Evolutionary conservation across 2,888 invertebrate genomes (phyloP).

Genomic region (Acleris holmiana): DNA sequence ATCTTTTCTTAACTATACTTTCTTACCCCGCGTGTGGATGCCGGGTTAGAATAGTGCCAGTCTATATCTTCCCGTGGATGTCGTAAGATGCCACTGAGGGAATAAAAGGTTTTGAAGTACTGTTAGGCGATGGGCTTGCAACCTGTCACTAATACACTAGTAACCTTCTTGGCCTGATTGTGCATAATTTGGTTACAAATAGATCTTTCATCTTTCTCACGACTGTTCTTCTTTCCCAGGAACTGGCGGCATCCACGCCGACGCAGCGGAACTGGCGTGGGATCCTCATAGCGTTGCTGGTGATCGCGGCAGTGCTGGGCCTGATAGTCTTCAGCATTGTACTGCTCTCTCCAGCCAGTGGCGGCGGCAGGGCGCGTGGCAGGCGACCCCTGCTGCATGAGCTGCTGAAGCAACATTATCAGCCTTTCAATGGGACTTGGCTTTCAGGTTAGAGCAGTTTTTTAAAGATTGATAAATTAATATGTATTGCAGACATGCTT

Average conservation of each 20-base stretch:
- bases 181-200: too few species aligned
- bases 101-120: too few species aligned
- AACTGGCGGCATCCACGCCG: slow-evolving; percentile 93
- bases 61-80: too few species aligned
- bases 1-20: too few species aligned
- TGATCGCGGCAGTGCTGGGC: slow-evolving; percentile 94
- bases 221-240: slow-evolving; percentile 84
- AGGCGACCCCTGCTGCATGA: slow-evolving; percentile 88
- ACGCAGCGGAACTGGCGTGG: slow-evolving; percentile 97
- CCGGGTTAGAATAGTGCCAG: too few species aligned
- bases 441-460: slow-evolving; percentile 57
- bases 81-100: too few species aligned
- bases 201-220: slow-evolving; percentile 12
- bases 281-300: slow-evolving; percentile 95
- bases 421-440: slow-evolving; percentile 89
- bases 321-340: slow-evolving; percentile 96
- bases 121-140: too few species aligned
- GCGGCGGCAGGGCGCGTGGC: slow-evolving; percentile 88
- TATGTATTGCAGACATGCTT: too few species aligned
- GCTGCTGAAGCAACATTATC: slow-evolving; percentile 83
- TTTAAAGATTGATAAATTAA: too few species aligned
- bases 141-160: too few species aligned
- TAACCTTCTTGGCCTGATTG: too few species aligned
- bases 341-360: slow-evolving; percentile 91
- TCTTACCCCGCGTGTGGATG: too few species aligned